phyloP scores from a whole-genome alignment of 2,113 vertebrate species.

The Cnemophilus loriae region DNA sequence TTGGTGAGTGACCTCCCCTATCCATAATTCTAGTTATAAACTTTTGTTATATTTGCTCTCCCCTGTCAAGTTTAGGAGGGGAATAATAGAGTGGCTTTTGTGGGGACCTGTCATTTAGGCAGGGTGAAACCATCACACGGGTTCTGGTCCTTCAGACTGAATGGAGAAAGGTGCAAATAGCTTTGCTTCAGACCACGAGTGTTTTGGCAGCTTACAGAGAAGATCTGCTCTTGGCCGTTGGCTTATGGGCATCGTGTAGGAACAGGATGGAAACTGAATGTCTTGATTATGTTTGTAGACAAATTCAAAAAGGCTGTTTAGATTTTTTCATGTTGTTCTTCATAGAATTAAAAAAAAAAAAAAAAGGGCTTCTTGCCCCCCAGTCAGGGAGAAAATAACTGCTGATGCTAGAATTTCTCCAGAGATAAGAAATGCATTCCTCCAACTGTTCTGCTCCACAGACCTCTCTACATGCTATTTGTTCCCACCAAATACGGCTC shows the following conservation, averaged over 20 bases:
- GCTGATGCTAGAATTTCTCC: not conserved
- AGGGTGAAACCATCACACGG: not conserved
- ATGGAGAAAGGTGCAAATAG: not conserved
- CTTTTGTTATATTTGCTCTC: not conserved
- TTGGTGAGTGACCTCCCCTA: no score
- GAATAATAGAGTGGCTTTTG: not conserved
- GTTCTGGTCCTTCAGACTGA: not conserved
- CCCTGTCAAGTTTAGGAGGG: not conserved
- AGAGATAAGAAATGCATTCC: not conserved
- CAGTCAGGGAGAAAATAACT: not conserved
- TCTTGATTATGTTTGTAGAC: not conserved
- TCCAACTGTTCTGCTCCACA: not conserved
- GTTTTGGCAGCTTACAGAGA: not conserved
- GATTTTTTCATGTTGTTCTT: not conserved
- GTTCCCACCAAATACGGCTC: not conserved
- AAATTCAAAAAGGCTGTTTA: not conserved
- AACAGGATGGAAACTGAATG: not conserved
- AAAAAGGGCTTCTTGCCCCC: not conserved
- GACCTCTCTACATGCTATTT: rapidly evolving
- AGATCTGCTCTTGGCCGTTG: not conserved
- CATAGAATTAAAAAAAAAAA: not conserved
- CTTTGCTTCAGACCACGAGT: not conserved
- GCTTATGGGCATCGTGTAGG: not conserved
- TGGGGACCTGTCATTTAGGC: not conserved
- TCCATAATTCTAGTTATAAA: no score